Conservation (phyloP, 1,140 invertebrate species). For the Ylistrum balloti region DNA sequence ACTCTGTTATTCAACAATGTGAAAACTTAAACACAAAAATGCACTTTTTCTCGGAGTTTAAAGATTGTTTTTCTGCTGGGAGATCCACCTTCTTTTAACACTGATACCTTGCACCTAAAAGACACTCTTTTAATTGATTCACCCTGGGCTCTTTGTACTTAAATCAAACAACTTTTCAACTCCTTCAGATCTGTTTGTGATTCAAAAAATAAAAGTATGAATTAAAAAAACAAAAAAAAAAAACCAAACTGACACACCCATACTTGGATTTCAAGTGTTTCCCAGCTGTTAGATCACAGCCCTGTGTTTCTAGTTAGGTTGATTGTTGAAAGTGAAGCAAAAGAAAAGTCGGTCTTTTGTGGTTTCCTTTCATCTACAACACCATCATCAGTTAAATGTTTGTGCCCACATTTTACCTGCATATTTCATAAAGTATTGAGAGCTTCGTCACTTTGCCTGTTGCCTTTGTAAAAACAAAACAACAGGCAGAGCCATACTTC, state of each 20-base stretch:
- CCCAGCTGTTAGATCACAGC: not conserved
- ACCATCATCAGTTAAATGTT: constrained; percentile 2
- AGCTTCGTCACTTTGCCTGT: not conserved
- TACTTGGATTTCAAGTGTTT: constrained; percentile 24
- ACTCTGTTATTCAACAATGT: not conserved
- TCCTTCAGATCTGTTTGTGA: constrained; percentile 16
- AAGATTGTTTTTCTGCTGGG: not conserved
- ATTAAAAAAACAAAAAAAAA: constrained; percentile 17
- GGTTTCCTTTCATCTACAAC: not conserved
- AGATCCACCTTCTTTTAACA: not conserved
- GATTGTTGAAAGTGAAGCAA: constrained; percentile 25
- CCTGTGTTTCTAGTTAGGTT: not conserved
- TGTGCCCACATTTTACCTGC: not conserved
- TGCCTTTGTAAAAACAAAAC: not conserved
- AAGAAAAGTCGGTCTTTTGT: not conserved
- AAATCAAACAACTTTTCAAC: constrained; percentile 29
- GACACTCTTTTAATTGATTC: not conserved
- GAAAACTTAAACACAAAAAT: not conserved
- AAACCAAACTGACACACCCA: not conserved
- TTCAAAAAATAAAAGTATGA: constrained; percentile 23
- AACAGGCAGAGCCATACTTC: not conserved
- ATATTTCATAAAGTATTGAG: constrained; percentile 13
- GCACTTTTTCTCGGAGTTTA: not conserved
- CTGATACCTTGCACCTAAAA: not conserved
- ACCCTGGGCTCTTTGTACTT: not conserved